A percentile compares a stretch with the other conserved stretches of the same genome.
Conservation (phyloP, 2,888 invertebrate species). For the Limnephilus lunatus region DNA sequence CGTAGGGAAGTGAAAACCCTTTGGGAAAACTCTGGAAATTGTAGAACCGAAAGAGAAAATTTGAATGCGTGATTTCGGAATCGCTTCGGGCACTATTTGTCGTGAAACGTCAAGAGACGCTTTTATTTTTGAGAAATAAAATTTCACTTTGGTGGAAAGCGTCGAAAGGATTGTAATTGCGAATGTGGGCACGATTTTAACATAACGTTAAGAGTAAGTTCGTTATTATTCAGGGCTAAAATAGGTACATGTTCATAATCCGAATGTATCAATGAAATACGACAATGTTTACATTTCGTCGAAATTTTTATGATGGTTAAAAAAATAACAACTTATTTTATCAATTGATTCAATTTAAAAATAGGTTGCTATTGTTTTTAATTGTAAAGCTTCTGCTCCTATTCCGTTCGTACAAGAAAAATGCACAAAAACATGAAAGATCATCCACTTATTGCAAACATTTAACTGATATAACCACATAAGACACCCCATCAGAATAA, state of each 20-base stretch:
- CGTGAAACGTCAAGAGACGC: conserved; percentile 1
- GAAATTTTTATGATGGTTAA: background rate
- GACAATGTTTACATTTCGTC: background rate
- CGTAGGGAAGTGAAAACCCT: conserved; percentile 16
- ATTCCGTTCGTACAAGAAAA: background rate
- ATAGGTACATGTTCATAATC: background rate
- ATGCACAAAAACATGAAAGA: background rate
- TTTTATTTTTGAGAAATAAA: conserved; percentile 14
- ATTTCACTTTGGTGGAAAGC: background rate
- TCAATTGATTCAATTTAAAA: background rate
- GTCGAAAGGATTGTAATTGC: background rate
- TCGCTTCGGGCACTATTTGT: conserved; percentile 25
- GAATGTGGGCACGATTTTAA: background rate
- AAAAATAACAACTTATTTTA: background rate
- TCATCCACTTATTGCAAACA: background rate
- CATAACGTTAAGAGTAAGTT: background rate
- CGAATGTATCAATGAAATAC: background rate
- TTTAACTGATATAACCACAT: background rate
- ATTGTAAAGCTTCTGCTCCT: background rate
- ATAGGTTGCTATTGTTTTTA: background rate
- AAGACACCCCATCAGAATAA: no score
- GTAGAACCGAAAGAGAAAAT: conserved; percentile 24
- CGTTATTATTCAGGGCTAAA: background rate
- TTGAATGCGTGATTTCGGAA: conserved; percentile 43
- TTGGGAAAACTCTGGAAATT: conserved; percentile 2